Evolutionary conservation across 2,888 invertebrate species (phyloP).

Genomic region (Drosophila tanythrix): DNA sequence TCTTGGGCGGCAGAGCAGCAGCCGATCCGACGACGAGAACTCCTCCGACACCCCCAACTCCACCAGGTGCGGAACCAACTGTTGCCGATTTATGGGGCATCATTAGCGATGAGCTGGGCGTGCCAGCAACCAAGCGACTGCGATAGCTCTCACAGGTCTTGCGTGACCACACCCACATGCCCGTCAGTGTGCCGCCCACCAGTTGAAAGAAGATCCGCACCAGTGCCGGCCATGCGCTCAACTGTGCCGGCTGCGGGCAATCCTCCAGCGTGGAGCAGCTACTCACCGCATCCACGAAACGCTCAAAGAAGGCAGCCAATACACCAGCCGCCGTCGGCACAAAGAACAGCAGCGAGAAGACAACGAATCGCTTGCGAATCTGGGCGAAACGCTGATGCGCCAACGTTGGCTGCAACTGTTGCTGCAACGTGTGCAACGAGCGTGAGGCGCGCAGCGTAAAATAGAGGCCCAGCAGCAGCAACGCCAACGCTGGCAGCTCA

Average conservation of each 20-base stretch:
- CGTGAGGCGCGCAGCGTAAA: constrained; percentile 84
- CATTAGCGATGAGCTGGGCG: constrained; percentile 80
- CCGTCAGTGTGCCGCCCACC: constrained; percentile 83
- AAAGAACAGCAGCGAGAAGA: constrained; percentile 83
- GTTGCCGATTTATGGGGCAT: constrained; percentile 72
- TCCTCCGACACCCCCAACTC: background rate
- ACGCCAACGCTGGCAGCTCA: constrained; percentile 82
- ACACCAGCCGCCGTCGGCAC: constrained; percentile 82
- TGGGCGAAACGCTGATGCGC: constrained; percentile 84
- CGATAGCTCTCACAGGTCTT: constrained; percentile 85
- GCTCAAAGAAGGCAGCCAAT: constrained; percentile 81
- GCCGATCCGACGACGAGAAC: constrained; percentile 12
- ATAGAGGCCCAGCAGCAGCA: constrained; percentile 81
- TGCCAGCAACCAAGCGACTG: constrained; percentile 78
- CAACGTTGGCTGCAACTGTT: constrained; percentile 81
- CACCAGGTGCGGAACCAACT: background rate
- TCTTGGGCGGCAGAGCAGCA: constrained; percentile 79
- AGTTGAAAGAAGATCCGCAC: constrained; percentile 82
- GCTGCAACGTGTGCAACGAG: constrained; percentile 82
- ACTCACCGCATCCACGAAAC: constrained; percentile 75
- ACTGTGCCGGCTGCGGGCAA: constrained; percentile 75
- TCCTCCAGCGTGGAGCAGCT: constrained; percentile 81
- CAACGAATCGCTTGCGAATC: constrained; percentile 83
- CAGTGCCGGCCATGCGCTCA: constrained; percentile 79
- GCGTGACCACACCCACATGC: constrained; percentile 85